Percentiles rank a stretch among this genome's conserved stretches.
phyloP scores from a whole-genome alignment of 1,140 invertebrate species.

The Ceratitis capitata region DNA sequence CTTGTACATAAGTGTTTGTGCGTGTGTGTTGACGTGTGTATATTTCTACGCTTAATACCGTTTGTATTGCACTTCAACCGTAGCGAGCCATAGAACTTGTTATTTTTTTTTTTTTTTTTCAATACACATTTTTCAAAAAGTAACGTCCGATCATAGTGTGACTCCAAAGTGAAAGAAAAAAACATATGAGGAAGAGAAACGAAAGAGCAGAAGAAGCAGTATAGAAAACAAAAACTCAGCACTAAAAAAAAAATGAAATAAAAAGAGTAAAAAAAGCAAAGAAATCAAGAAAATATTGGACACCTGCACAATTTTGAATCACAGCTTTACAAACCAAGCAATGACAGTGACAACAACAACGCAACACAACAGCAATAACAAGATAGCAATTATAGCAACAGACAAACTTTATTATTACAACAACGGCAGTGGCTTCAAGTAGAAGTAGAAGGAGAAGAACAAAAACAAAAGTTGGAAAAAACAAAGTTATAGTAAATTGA shows the following conservation, averaged over 20 bases:
- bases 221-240: background rate
- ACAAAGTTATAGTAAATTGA: conserved; percentile 18
- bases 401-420: conserved; percentile 34
- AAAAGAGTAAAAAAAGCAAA: background rate
- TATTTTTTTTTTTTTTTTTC: too few species aligned
- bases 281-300: conserved; percentile 52
- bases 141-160: background rate
- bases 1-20: background rate
- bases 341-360: conserved; percentile 48
- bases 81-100: conserved; percentile 60
- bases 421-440: conserved; percentile 30
- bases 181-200: background rate
- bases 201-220: background rate
- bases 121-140: conserved; percentile 51
- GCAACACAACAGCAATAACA: conserved; percentile 27
- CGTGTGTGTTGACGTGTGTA: background rate
- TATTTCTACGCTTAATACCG: conserved; percentile 20
- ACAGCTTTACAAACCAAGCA: conserved; percentile 44
- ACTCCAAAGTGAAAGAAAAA: background rate
- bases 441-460: background rate
- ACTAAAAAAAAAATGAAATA: background rate
- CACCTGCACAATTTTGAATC: conserved; percentile 62
- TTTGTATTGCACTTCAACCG: background rate
- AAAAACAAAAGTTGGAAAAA: background rate
- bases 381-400: background rate